Base-by-base conservation (phyloP, 2,113 vertebrate genomes). In the Symphodus melops region DNA sequence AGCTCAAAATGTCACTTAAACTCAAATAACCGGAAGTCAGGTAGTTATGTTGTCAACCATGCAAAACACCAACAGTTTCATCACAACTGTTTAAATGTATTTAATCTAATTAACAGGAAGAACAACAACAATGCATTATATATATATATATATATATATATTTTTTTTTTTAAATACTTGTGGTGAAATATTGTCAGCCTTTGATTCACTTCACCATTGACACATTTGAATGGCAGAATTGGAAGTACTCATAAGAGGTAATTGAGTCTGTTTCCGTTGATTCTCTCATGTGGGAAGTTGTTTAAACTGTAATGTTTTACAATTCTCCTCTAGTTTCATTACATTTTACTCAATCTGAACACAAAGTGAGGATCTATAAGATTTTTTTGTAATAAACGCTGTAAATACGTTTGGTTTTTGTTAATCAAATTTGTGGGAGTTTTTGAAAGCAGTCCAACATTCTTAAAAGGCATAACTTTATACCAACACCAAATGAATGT, bases 191-290 rank as follows among this genome's bases (percentile, higher is more conserved):
- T 33, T 33, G 4, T 33, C 28, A 33, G 28, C 28, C 28, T 5
- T 33, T 33, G 28, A 5, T 33, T 2, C 6, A 33, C 28, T 33
- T 33, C 28, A 33, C 28, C 28, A 33, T 6, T 6, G 9, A 44
- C 71, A 39, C 39, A 77, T 5, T 69, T 63, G 79, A 80, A 73
- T 74, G 53, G 69, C 54, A 68, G 9, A 14, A 16, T 5, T 41
- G 4, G 17, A 36, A 36, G 36, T 6, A 33, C 49, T 64, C 71
- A 10, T 61, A 21, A 33, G 16, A 17, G 16, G 51, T 36, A 17
- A 5, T 3, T 33, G 28, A 33, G 28, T 33, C 28, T 33, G 28
- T 33, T 33, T 33, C 28, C 5, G 3, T 33, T 33, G 16, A 54
- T 20, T 33, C 6, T 44, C 3, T 28, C 21, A 13, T 46, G 2